Evolutionary conservation across 2,113 vertebrate genomes (phyloP).

Genomic region (Leptodactylus fuscus): DNA sequence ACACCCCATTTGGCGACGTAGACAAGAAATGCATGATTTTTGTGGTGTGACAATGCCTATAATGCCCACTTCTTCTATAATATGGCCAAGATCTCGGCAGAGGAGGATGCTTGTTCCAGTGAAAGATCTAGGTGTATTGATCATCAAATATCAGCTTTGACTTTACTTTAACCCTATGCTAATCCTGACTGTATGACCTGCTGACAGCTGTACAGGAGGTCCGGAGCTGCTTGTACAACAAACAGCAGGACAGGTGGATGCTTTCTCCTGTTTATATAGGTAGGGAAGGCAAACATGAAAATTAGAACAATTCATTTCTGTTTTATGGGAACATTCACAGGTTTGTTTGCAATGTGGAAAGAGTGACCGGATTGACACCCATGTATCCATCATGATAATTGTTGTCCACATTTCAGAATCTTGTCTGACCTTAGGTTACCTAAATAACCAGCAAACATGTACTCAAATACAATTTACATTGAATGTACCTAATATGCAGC

Average conservation of each 20-base stretch:
- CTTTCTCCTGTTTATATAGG: constrained; percentile 70
- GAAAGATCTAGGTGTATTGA: background rate
- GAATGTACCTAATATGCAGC: background rate
- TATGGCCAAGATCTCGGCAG: too few species aligned
- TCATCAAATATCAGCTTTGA: background rate
- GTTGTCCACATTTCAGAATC: background rate
- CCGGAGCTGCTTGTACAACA: constrained; percentile 66
- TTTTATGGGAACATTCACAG: constrained; percentile 55
- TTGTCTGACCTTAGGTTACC: constrained; percentile 39
- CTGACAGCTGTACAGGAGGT: constrained; percentile 51
- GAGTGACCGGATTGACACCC: constrained; percentile 1
- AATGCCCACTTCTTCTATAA: too few species aligned
- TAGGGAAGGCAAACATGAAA: constrained; percentile 68
- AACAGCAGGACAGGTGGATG: constrained; percentile 73
- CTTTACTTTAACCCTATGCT: background rate
- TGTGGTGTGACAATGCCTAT: too few species aligned
- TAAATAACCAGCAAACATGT: constrained; percentile 28
- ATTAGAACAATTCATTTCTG: constrained; percentile 60
- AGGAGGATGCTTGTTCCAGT: too few species aligned
- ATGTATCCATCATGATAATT: background rate
- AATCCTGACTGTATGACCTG: background rate
- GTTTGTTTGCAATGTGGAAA: constrained; percentile 25
- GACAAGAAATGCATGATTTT: too few species aligned
- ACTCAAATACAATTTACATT: background rate
- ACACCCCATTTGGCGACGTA: too few species aligned